Conservation (phyloP, 1,140 invertebrate species). For the Drosophila serrata region DNA sequence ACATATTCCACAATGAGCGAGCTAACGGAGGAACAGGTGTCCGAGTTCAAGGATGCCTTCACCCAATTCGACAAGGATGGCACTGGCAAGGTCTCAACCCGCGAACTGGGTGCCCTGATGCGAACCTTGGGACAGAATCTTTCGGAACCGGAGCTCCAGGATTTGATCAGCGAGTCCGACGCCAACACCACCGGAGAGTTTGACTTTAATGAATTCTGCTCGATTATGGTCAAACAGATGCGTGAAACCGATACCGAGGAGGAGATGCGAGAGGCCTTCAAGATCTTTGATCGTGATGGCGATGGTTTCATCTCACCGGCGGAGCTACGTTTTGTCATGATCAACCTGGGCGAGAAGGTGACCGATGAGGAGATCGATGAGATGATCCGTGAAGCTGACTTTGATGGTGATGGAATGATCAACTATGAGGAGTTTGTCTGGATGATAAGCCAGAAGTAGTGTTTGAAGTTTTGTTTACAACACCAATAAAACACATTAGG, state of each 20-base stretch:
- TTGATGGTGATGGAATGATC: conserved; percentile 96
- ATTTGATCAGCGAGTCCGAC: conserved; percentile 60
- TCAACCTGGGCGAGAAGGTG: conserved; percentile 62
- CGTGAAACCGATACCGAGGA: conserved; percentile 56
- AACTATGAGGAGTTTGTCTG: conserved; percentile 90
- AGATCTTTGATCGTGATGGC: conserved; percentile 66
- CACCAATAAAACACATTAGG: conserved; percentile 7
- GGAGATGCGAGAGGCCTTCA: conserved; percentile 69
- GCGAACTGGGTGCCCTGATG: conserved; percentile 97
- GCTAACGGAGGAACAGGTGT: conserved; percentile 57
- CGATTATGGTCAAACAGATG: conserved; percentile 53
- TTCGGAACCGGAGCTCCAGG: conserved; percentile 59
- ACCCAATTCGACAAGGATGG: conserved; percentile 97
- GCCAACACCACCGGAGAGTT: conserved; percentile 38
- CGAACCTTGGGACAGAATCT: conserved; percentile 62
- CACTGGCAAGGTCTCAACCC: conserved; percentile 95
- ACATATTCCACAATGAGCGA: conserved; percentile 14
- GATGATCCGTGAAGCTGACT: conserved; percentile 93
- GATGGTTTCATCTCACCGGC: conserved; percentile 68
- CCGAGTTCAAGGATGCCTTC: conserved; percentile 84
- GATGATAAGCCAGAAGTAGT: conserved; percentile 65
- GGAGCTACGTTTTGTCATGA: conserved; percentile 57
- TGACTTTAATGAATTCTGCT: conserved; percentile 61
- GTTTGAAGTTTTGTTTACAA: neutral
- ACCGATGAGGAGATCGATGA: conserved; percentile 73